phyloP scores from a whole-genome alignment of 2,113 vertebrate species.

The Bubo blakistoni region DNA sequence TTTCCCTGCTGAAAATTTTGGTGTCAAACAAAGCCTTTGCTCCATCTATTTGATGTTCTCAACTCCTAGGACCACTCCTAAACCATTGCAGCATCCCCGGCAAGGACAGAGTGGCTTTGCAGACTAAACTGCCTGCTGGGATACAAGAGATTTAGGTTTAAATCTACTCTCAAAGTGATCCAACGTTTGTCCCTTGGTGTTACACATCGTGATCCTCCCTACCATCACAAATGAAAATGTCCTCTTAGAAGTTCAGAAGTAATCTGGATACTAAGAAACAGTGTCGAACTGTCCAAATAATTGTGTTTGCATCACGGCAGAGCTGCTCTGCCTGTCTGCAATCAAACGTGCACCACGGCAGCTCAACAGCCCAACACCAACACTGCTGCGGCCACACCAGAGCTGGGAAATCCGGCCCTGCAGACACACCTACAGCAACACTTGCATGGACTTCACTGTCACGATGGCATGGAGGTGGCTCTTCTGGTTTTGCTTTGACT shows the following conservation, averaged over 20 bases:
- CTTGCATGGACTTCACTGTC: fast-evolving
- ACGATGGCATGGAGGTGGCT: fast-evolving
- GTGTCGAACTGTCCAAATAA: not conserved
- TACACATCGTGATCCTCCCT: not conserved
- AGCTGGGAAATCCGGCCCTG: not conserved
- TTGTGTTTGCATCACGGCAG: not conserved
- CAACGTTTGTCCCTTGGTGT: fast-evolving
- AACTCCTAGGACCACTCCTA: not conserved
- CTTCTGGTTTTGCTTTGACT: not conserved
- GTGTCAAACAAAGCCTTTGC: not conserved
- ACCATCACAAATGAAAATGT: not conserved
- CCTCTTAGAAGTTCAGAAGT: not conserved
- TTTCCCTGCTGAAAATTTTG: not conserved
- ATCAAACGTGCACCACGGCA: not conserved
- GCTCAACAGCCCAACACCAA: fast-evolving
- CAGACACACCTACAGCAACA: not conserved
- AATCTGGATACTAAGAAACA: not conserved
- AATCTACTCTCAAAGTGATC: not conserved
- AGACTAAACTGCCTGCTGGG: not conserved
- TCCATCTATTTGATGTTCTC: not conserved
- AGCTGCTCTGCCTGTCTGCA: not conserved
- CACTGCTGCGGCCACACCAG: fast-evolving
- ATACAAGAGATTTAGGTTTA: not conserved
- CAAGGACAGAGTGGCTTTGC: not conserved
- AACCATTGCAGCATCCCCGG: not conserved